Evolutionary conservation across 2,113 vertebrate species (phyloP), one percentile per base, ranked within the genome.

Genomic region (Corythaixoides concolor): DNA sequence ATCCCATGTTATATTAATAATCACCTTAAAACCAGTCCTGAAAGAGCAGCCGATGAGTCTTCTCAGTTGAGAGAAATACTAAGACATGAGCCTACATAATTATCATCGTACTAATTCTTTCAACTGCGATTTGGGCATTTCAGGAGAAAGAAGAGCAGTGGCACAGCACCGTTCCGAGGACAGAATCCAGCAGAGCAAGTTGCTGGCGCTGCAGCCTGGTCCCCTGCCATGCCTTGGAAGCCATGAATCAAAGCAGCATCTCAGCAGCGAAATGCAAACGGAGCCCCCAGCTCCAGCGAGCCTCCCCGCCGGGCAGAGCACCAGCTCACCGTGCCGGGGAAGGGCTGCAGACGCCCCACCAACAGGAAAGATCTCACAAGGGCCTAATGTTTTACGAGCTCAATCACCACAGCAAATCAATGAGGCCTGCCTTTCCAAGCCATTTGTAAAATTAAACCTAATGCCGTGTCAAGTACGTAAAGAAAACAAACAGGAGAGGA

Each of bases 271-370:
- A 6, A 27, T 0, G 3, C 68, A 9, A 30, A 12, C 1, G 0
- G 28, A 52, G 33, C 11, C 4, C 22, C 22, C 50, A 18, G 78
- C 35, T 3, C 3, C 35, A 9, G 24, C 1, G 6, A 26, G 13
- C 21, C 27, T 41, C 35, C 53, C 88, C 0, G 0, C 0, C 47
- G 41, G 73, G 24, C 53, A 47, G 19, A 52, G 88, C 45, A 6
- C 6, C 0, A 0, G 30, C 26, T 13, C 15, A 17, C 45, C 3
- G 2, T 8, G 33, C 53, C 10, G 12, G 63, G 21, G 50, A 58
- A 58, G 32, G 0, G 0, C 43, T 9, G 17, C 52, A 35, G 94
- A 35, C 4, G 1, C 33, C 72, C 30, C 47, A 24, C 3, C 62
- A n/a, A 8, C 23, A 16, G 50, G 27, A 26, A 74, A 30, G 37